Percentiles rank a stretch among this genome's conserved stretches.
These are phyloP conservation scores for Chrysina gloriosa DNA, from an alignment of 2,888 invertebrate species.

Conservation along the genomic window DNA sequence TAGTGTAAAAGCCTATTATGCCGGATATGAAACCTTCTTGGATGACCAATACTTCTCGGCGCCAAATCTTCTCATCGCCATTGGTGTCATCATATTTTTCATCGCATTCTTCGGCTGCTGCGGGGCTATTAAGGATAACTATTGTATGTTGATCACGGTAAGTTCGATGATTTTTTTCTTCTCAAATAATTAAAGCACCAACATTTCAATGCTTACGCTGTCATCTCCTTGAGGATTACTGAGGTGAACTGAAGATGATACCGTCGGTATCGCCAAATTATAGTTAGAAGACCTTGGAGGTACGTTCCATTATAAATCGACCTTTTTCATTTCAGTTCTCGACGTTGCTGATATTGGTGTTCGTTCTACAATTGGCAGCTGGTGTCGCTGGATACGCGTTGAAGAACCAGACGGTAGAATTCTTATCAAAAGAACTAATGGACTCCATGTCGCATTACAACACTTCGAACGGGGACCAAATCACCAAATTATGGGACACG, in stretches of 20 bases:
- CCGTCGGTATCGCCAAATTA: too few relatives aligned
- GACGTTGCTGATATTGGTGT: constrained; percentile 80
- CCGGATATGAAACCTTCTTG: constrained; percentile 82
- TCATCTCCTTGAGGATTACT: too few relatives aligned
- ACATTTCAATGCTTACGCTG: too few relatives aligned
- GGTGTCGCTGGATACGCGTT: constrained; percentile 85
- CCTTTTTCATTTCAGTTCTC: constrained; percentile 72
- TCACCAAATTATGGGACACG: constrained; percentile 80
- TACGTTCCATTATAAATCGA: too few relatives aligned
- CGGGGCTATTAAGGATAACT: constrained; percentile 94
- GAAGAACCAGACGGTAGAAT: constrained; percentile 73
- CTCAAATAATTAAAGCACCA: not conserved
- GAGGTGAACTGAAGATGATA: too few relatives aligned
- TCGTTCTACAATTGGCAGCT: constrained; percentile 86
- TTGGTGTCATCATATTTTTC: constrained; percentile 89
- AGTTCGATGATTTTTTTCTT: constrained; percentile 62
- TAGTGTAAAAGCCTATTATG: constrained; percentile 78
- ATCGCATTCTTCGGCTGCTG: constrained; percentile 97
- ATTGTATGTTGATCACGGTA: constrained; percentile 93
- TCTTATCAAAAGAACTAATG: constrained; percentile 76
- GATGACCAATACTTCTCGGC: constrained; percentile 85
- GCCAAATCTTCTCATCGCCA: constrained; percentile 87
- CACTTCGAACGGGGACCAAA: constrained; percentile 65
- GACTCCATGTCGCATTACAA: constrained; percentile 74
- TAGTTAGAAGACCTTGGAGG: too few relatives aligned